A percentile compares a stretch with the other conserved stretches of the same genome.
Conservation (phyloP, 2,888 invertebrate species). For the Latrodectus elegans region DNA sequence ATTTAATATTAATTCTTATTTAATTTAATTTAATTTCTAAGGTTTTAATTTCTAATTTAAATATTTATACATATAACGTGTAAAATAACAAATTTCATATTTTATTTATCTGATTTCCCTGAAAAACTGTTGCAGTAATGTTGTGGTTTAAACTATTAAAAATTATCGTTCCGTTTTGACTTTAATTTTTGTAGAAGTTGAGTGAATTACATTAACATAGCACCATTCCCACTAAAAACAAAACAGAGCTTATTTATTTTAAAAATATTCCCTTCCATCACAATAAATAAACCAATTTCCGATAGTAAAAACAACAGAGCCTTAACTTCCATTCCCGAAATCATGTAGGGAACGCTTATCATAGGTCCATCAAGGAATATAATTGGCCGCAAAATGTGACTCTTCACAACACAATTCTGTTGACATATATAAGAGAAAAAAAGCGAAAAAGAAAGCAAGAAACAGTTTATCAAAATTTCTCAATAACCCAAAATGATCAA, state of each 20-base stretch:
- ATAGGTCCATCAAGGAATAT: constrained; percentile 2
- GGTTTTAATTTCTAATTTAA: too few species aligned
- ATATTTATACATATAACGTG: too few species aligned
- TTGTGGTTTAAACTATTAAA: too few species aligned
- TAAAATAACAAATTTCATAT: too few species aligned
- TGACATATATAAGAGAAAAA: constrained; percentile 5
- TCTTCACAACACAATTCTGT: not conserved
- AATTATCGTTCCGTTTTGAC: too few species aligned
- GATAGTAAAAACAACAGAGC: not conserved
- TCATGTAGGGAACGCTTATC: constrained; percentile 13
- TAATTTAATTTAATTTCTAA: too few species aligned
- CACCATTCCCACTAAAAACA: not conserved
- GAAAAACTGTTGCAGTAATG: too few species aligned
- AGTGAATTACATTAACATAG: too few species aligned
- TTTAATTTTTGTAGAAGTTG: too few species aligned
- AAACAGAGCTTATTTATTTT: not conserved
- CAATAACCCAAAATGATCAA: constrained; percentile 31
- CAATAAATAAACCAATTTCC: not conserved
- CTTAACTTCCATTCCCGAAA: not conserved
- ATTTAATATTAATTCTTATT: too few species aligned
- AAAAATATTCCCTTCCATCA: not conserved
- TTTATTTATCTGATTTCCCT: too few species aligned
- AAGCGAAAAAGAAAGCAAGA: not conserved
- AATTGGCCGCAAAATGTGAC: constrained; percentile 21
- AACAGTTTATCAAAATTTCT: constrained; percentile 51